These are phyloP conservation scores for Saimiri boliviensis DNA, from an alignment of 2,113 vertebrate genomes.

Conservation along the genomic window DNA sequence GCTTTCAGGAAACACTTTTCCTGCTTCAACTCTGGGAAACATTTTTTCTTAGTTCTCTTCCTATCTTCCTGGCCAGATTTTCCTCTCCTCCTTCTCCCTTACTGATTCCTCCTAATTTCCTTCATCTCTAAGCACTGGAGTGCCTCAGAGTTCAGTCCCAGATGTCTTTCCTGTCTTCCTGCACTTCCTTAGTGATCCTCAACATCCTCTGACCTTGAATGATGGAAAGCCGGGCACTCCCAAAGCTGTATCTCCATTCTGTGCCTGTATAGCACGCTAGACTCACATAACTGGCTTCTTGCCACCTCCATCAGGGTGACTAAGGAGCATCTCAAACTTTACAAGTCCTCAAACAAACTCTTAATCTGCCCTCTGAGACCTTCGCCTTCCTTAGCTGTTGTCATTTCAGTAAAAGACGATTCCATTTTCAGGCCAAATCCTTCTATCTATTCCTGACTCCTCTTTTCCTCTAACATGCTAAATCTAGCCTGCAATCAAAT, in stretches of 20 bases:
- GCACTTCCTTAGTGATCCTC: neutral
- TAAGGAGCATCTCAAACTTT: neutral
- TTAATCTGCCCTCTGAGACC: neutral
- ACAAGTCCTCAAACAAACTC: neutral
- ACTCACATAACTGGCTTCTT: neutral
- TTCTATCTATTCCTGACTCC: neutral
- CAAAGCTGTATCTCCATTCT: neutral
- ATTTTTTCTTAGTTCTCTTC: neutral
- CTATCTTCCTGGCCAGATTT: neutral
- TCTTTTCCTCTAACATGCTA: neutral
- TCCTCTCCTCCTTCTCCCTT: neutral
- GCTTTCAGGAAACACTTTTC: neutral
- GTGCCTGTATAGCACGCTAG: neutral
- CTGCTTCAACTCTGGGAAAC: neutral
- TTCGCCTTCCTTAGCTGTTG: neutral
- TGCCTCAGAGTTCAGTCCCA: neutral
- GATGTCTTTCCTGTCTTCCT: neutral
- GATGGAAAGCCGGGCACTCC: neutral
- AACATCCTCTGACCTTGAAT: neutral
- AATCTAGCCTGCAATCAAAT: neutral
- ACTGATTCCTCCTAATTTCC: neutral
- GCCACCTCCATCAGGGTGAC: too few species aligned
- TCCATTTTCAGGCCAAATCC: neutral
- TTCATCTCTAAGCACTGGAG: too few species aligned
- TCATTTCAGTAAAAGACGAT: neutral